A percentile compares a stretch with the other conserved stretches of the same genome.
phyloP scores from a whole-genome alignment of 92 coral and sea anemone genomes.

The Zoanthus sansibaricus region DNA sequence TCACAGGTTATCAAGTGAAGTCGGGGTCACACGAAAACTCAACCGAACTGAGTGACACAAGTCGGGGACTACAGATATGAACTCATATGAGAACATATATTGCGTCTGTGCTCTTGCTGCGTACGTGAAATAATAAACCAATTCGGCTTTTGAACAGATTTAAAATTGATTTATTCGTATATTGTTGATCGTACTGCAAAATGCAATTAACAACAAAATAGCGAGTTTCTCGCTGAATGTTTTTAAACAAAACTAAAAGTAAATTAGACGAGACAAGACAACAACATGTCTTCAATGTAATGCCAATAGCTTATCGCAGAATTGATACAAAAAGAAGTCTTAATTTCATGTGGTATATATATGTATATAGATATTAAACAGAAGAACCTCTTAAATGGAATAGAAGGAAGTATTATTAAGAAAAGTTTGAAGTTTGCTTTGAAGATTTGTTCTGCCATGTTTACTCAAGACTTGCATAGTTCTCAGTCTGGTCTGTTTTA shows the following conservation, averaged over 20 bases:
- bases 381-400: not conserved
- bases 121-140: not conserved
- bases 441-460: not conserved
- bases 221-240: not conserved
- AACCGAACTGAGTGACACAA: not conserved
- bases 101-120: not conserved
- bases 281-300: not conserved
- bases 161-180: not conserved
- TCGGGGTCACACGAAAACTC: conserved; percentile 10
- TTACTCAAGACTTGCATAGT: not conserved
- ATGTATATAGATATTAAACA: not conserved
- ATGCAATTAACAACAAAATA: not conserved
- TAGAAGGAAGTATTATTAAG: not conserved
- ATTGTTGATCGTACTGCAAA: not conserved
- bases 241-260: not conserved
- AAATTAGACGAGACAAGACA: not conserved
- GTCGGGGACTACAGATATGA: not conserved
- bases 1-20: not conserved
- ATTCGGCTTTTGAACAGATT: not conserved
- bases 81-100: not conserved
- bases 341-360: not conserved
- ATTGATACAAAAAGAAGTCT: not conserved
- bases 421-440: not conserved
- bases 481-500: conserved; percentile 9
- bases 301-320: not conserved